phyloP scores from a whole-genome alignment of 2,113 vertebrate genomes.

The Eurypyga helias region DNA sequence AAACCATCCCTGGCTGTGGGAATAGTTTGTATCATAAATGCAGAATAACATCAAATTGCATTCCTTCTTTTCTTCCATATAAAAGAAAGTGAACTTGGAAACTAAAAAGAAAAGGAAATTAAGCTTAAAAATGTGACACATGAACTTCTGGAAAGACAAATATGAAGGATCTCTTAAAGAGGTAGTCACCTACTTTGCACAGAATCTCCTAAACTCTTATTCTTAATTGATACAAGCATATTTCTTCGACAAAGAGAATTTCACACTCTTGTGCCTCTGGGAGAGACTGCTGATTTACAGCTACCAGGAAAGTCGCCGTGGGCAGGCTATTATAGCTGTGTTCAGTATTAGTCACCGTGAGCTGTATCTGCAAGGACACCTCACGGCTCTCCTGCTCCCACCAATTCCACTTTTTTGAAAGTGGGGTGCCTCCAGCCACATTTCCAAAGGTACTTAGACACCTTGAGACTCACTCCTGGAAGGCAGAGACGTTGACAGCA shows the following conservation, averaged over 20 bases:
- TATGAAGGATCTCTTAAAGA: not conserved
- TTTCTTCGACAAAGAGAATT: not conserved
- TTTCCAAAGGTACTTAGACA: not conserved
- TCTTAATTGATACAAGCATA: not conserved
- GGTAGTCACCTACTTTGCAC: not conserved
- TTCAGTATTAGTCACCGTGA: not conserved
- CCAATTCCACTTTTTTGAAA: not conserved
- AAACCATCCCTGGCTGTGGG: not conserved
- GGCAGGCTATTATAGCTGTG: not conserved
- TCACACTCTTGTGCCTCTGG: not conserved
- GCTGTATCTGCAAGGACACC: not conserved
- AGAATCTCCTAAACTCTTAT: not conserved
- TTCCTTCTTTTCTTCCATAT: not conserved
- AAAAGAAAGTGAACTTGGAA: not conserved
- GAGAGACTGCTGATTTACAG: not conserved
- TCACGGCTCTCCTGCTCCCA: not conserved
- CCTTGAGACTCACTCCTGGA: not conserved
- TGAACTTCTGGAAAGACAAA: not conserved
- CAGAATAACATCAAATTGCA: not conserved
- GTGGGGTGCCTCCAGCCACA: not conserved
- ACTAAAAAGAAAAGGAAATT: not conserved
- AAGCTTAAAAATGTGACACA: not conserved
- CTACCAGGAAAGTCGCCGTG: accelerated
- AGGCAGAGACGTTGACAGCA: not conserved
- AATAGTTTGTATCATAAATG: not conserved